Evolutionary conservation across 1,140 invertebrate species (phyloP).

Genomic region (Drosophila busckii): DNA sequence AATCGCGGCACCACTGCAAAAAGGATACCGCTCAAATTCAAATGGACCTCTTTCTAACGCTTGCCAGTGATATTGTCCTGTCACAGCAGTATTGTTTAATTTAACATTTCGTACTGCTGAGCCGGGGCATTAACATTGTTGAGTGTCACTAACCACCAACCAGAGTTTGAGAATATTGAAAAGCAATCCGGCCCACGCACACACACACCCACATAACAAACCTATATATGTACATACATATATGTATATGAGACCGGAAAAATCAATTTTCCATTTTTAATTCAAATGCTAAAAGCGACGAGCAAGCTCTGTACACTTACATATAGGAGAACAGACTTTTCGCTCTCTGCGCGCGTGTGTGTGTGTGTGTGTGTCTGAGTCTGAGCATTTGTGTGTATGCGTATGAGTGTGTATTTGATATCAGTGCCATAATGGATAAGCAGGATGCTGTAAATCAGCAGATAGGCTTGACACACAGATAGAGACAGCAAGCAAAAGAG

Average conservation of each 20-base stretch:
- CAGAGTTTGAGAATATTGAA: constrained; percentile 6
- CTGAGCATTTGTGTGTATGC: background rate
- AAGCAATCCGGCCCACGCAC: constrained; percentile 26
- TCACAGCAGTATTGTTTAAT: constrained; percentile 92
- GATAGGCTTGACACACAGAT: constrained; percentile 13
- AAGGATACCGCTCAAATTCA: too few species aligned
- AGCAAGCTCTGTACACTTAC: constrained; percentile 23
- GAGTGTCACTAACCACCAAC: constrained; percentile 61
- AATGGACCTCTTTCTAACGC: constrained; percentile 64
- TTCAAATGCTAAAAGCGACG: constrained; percentile 60
- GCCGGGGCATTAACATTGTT: constrained; percentile 86
- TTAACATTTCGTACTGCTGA: constrained; percentile 87
- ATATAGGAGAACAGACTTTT: constrained; percentile 17
- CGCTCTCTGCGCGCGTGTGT: constrained; percentile 17
- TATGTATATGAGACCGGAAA: constrained; percentile 66
- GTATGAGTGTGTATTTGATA: constrained; percentile 38
- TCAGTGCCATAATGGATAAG: constrained; percentile 60
- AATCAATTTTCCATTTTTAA: constrained; percentile 79
- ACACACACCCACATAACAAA: too few species aligned
- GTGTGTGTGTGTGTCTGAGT: constrained; percentile 3
- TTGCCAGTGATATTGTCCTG: constrained; percentile 93
- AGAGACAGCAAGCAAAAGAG: constrained; percentile 3
- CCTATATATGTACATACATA: background rate
- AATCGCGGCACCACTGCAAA: too few species aligned
- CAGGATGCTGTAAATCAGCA: constrained; percentile 67